Evolutionary conservation across 1,140 invertebrate species (phyloP).

Genomic region (Hesperophylax magnus): DNA sequence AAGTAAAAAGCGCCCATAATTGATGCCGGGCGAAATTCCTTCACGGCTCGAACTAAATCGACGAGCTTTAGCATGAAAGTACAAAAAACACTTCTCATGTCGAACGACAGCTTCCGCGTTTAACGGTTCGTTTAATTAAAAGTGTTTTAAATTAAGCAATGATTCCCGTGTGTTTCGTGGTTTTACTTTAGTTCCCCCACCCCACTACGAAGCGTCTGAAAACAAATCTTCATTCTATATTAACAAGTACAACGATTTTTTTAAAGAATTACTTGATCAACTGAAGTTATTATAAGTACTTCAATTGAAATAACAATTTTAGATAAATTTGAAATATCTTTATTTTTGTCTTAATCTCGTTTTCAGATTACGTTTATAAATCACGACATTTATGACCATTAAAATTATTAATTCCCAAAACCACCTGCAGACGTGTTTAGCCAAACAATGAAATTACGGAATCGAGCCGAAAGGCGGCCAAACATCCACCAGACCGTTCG

Average conservation of each 20-base stretch:
- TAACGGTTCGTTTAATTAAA: neutral
- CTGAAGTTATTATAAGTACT: neutral
- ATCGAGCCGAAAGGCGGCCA: neutral
- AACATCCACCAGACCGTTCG: conserved; percentile 15
- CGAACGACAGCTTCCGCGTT: neutral
- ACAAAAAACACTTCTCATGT: conserved; percentile 33
- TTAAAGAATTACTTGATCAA: too few relatives aligned
- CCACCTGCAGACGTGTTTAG: neutral
- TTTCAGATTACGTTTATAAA: too few relatives aligned
- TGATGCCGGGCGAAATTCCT: conserved; percentile 53
- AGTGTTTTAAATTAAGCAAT: neutral
- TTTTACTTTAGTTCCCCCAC: too few relatives aligned
- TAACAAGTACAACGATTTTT: too few relatives aligned
- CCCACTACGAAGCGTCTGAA: too few relatives aligned
- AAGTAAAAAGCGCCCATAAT: conserved; percentile 53
- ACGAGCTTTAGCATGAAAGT: conserved; percentile 14
- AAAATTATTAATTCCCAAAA: neutral
- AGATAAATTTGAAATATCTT: too few relatives aligned
- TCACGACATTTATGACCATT: too few relatives aligned
- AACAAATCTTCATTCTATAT: too few relatives aligned
- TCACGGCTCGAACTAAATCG: conserved; percentile 35
- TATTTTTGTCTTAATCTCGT: too few relatives aligned
- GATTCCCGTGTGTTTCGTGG: too few relatives aligned
- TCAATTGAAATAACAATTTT: too few relatives aligned
- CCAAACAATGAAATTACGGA: neutral